phyloP scores from a whole-genome alignment of 1,140 invertebrate species.

The Brachionus rubens region DNA sequence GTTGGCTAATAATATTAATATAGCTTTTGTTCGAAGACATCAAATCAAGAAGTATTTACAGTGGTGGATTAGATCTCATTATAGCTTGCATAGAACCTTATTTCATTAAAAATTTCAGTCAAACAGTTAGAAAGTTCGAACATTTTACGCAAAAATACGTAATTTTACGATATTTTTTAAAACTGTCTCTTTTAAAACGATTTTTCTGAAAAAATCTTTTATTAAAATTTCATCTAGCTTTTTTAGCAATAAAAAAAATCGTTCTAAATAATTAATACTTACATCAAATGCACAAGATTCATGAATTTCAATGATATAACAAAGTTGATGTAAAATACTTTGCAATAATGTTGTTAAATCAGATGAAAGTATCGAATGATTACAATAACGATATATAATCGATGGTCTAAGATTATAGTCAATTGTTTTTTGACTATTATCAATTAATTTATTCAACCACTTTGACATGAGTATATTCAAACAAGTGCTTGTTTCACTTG shows the following conservation, averaged over 20 bases:
- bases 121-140: no score
- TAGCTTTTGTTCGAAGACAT: no score
- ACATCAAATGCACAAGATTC: slow-evolving; percentile 40
- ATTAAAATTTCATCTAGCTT: no score
- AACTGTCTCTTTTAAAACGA: no score
- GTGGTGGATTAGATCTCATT: no score
- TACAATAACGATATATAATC: slow-evolving; percentile 16
- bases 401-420: not conserved
- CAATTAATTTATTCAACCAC: slow-evolving; percentile 21
- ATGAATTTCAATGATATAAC: slow-evolving; percentile 34
- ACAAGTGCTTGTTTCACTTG: not conserved
- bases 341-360: slow-evolving; percentile 30
- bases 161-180: no score
- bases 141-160: no score
- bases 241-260: not conserved
- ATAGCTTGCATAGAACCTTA: no score
- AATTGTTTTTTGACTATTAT: not conserved
- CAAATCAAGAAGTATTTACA: no score
- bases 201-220: no score
- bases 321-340: slow-evolving; percentile 33
- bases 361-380: slow-evolving; percentile 29
- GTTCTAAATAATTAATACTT: not conserved
- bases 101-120: no score
- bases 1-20: no score
- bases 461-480: slow-evolving; percentile 3